These are phyloP conservation scores for Phortica magna DNA, from an alignment of 2,888 invertebrate species.

Conservation along the genomic window DNA sequence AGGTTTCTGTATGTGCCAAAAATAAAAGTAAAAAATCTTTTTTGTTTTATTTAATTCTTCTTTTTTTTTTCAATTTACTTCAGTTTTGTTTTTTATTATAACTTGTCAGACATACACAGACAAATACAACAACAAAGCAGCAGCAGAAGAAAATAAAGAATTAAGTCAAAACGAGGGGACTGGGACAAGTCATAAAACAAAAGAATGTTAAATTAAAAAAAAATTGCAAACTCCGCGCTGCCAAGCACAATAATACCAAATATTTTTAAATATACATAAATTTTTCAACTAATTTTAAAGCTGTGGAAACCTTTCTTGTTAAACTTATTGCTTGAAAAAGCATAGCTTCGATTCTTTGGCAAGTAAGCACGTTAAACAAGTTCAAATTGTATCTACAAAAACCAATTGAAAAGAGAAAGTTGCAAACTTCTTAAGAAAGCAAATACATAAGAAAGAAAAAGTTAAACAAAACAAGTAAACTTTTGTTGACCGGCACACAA, in stretches of 20 bases:
- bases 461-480: background rate
- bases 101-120: background rate
- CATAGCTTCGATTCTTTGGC: conserved; percentile 26
- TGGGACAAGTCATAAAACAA: conserved; percentile 6
- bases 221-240: background rate
- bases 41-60: no score
- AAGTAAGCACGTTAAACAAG: conserved; percentile 29
- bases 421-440: conserved; percentile 48
- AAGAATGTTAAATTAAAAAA: background rate
- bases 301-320: background rate
- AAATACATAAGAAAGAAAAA: conserved; percentile 17
- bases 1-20: conserved; percentile 35
- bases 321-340: conserved; percentile 20
- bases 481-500: conserved; percentile 20
- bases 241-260: no score
- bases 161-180: conserved; percentile 5
- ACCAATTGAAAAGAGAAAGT: conserved; percentile 70
- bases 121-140: background rate
- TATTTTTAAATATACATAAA: background rate
- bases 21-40: conserved; percentile 11
- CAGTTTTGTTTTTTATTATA: conserved; percentile 17
- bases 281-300: background rate
- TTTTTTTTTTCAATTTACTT: conserved; percentile 7
- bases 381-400: conserved; percentile 36
- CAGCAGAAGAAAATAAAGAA: background rate